Base-by-base conservation (phyloP, 30 jellyfish, hydroid and myxozoan species). In the Phacellophora camtschatica region DNA sequence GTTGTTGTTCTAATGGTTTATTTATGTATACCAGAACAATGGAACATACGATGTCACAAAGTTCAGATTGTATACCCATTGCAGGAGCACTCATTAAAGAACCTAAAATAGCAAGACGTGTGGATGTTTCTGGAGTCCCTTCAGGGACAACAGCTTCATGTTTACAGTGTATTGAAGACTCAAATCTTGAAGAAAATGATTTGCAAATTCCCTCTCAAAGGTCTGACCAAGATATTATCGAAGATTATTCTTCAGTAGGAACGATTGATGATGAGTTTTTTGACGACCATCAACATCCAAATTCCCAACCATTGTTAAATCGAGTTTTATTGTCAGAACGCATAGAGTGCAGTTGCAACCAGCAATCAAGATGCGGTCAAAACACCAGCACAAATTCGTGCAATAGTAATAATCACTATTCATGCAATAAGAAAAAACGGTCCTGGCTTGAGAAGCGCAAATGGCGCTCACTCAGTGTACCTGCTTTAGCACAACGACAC, bases 401-500 rank as follows among this genome's bases (percentile, higher is more conserved):
- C 5, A 13, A 12, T 51, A 67, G 32, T 15, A 53, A 34, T 54
- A 51, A 32, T 27, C 41, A 51, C n/a, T 3, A 7, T 30, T 41
- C 22, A 16, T 19, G 43, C 48, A 51, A 32, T 18, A 67, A 67
- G 63, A 67, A 30, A 30, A 10, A 5, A 28, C 19, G 48, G 30
- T 23, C 45, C 30, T 3, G 64, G 64, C 32, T 67, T 3, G 28
- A 43, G 25, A 32, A 41, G 5, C 43, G 30, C 15, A 51, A 53
- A 51, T 63, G 53, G 0, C 86, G 86, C 3, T 73, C 74, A 24
- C 61, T 54, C 11, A 73, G 86, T 48, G 86, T 73, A 5, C 86
- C 86, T 10, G 30, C 86, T 0, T 53, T 73, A 25, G 46, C 30
- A 9, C 51, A 35, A 12, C 36, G 86, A 51, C 28, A 13, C 66